These are phyloP conservation scores for Drosophila tropicalis DNA, from an alignment of 1,140 invertebrate species.

Conservation along the genomic window DNA sequence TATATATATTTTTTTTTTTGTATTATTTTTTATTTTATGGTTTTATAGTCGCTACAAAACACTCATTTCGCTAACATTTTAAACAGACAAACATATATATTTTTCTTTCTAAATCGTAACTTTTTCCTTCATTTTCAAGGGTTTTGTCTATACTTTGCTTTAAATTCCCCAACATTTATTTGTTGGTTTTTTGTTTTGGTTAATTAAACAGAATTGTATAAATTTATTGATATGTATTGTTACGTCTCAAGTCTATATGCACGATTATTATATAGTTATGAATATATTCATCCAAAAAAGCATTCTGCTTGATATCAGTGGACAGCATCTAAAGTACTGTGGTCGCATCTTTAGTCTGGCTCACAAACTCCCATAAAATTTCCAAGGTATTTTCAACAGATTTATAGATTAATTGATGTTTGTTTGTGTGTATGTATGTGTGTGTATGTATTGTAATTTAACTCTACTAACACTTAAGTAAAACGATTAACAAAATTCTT, in stretches of 20 bases:
- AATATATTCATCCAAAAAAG: slow-evolving; percentile 49
- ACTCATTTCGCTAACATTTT: slow-evolving; percentile 52
- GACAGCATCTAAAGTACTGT: not conserved
- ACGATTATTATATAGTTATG: slow-evolving; percentile 40
- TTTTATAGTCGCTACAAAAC: slow-evolving; percentile 52
- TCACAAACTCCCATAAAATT: slow-evolving; percentile 24
- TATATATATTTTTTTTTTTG: slow-evolving; percentile 39
- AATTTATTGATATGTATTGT: slow-evolving; percentile 82
- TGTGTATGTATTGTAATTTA: slow-evolving; percentile 24
- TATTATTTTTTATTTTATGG: slow-evolving; percentile 44
- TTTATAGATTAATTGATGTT: slow-evolving; percentile 4
- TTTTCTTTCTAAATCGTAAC: slow-evolving; percentile 23
- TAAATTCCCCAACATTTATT: not conserved
- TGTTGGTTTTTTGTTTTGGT: slow-evolving; percentile 15
- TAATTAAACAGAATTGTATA: slow-evolving; percentile 43
- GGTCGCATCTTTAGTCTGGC: not conserved
- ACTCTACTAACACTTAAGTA: slow-evolving; percentile 32
- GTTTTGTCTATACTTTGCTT: slow-evolving; percentile 28
- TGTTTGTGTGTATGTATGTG: not conserved
- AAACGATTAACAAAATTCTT: slow-evolving; percentile 56
- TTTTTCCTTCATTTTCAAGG: slow-evolving; percentile 12
- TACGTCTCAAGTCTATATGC: slow-evolving; percentile 76
- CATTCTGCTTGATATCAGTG: slow-evolving; percentile 15
- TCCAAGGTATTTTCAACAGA: slow-evolving; percentile 38
- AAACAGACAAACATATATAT: slow-evolving; percentile 58